Evolutionary conservation across 2,113 vertebrate genomes (phyloP), one percentile per base, ranked within the genome.

Genomic region (Chaenocephalus aceratus): DNA sequence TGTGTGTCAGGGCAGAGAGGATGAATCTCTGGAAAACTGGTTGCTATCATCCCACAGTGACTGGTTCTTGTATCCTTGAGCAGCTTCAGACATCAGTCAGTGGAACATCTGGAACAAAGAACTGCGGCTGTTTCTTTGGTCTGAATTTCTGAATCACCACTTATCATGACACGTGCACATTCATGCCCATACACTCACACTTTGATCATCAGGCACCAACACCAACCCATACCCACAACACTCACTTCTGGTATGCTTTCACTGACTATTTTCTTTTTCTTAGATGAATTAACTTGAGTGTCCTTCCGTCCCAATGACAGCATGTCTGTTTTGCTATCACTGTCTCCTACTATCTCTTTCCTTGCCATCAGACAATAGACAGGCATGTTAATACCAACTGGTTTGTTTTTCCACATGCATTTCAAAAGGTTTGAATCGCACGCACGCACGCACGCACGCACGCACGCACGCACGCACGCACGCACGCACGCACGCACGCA

Each of bases 41-140:
- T 71, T 14, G 41, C 65, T 82, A 6, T 14, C 30, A 7, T 73
- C 67, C 52, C 57, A 9, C 60, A 23, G 52, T 18, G 79, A 77
- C 62, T 76, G 72, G 36, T 53, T 77, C 6, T 56, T 61, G 18
- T 79, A 67, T 75, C 83, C 68, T 80, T 63, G 72, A 84, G 73
- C 69, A 63, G 58, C 71, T 56, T 72, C 66, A 76, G 59, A 80
- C 72, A 70, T 71, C 36, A 53, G 62, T 63, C 53, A 21, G 52
- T 59, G 14, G 70, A 82, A 88, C 87, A 87, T 85, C 88, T 89
- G 85, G 86, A 88, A 16, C 23, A 26, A 76, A 87, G 78, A 63
- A 62, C 18, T n/a, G 51, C 7, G 14, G 57, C 61, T 18, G 58
- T 36, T 60, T 60, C 58, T 60, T 60, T 36, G 30, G 30, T 60